A percentile compares a stretch with the other conserved stretches of the same genome.
Evolutionary conservation across 2,888 invertebrate species (phyloP).

Genomic region (Lamellibrachia columna): DNA sequence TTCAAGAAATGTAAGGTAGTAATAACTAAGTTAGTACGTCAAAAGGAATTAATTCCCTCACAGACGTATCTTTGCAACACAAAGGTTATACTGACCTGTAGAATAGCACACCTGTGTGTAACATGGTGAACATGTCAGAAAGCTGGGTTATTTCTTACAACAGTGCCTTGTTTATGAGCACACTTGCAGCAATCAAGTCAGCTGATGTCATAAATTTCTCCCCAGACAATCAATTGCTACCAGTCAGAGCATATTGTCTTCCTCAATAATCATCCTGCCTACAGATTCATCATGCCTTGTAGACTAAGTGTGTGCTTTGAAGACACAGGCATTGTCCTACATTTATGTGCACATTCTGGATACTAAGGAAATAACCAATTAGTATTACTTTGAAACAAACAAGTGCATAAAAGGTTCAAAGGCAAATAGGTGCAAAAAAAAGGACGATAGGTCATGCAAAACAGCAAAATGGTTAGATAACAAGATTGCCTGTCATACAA

Average conservation of each 20-base stretch:
- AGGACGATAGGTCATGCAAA: neutral
- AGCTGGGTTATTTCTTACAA: neutral
- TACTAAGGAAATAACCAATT: neutral
- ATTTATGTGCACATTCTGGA: neutral
- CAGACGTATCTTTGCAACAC: no score
- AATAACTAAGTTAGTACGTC: no score
- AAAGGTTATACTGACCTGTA: neutral
- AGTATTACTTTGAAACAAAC: neutral
- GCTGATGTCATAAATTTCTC: neutral
- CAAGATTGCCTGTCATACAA: no score
- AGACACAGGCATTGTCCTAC: neutral
- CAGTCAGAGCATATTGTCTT: neutral
- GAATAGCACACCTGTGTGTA: neutral
- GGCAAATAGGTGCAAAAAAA: neutral
- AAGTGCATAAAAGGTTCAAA: neutral
- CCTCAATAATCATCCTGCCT: neutral
- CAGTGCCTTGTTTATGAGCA: neutral
- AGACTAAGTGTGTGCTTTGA: neutral
- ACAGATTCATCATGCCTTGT: neutral
- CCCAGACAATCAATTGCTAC: neutral
- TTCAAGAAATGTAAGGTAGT: no score
- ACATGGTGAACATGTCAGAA: neutral
- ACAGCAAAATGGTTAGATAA: neutral
- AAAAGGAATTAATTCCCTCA: no score
- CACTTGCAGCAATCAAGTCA: neutral